A percentile compares a stretch with the other conserved stretches of the same genome.
These are phyloP conservation scores for Eretmocerus hayati DNA, from an alignment of 2,888 invertebrate genomes.

Conservation along the genomic window DNA sequence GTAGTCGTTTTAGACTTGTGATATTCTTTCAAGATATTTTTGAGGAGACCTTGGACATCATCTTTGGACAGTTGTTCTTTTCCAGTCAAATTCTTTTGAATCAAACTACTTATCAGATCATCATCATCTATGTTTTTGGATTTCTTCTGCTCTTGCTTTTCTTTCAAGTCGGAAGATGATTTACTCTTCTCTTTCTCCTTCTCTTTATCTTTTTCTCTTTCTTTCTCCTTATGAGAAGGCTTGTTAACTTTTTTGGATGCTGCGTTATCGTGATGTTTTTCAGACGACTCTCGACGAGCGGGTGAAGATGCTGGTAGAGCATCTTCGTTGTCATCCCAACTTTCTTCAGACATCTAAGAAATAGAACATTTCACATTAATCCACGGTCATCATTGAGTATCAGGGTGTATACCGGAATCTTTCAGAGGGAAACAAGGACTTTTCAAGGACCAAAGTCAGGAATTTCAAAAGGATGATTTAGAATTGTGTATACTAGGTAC, in stretches of 20 bases:
- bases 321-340: too few relatives aligned
- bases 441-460: too few relatives aligned
- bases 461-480: too few relatives aligned
- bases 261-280: background rate
- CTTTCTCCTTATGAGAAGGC: slow-evolving; percentile 13
- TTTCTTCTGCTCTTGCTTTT: slow-evolving; percentile 28
- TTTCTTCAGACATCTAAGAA: too few relatives aligned
- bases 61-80: background rate
- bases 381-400: too few relatives aligned
- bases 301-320: too few relatives aligned
- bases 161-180: background rate
- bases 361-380: too few relatives aligned
- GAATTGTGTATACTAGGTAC: too few relatives aligned
- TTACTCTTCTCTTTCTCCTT: background rate
- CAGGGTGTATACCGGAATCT: too few relatives aligned
- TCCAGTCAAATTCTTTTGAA: background rate
- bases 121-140: slow-evolving; percentile 30
- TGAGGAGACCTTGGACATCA: slow-evolving; percentile 6
- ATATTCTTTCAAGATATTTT: slow-evolving; percentile 7
- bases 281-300: background rate
- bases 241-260: slow-evolving; percentile 9
- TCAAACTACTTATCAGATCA: background rate
- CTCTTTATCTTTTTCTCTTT: background rate
- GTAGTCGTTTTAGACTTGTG: slow-evolving; percentile 15
- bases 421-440: too few relatives aligned